Evolutionary conservation across 2,888 invertebrate species (phyloP), one percentile per base, ranked within the genome.

Genomic region (Melikaiella ostensackeni): DNA sequence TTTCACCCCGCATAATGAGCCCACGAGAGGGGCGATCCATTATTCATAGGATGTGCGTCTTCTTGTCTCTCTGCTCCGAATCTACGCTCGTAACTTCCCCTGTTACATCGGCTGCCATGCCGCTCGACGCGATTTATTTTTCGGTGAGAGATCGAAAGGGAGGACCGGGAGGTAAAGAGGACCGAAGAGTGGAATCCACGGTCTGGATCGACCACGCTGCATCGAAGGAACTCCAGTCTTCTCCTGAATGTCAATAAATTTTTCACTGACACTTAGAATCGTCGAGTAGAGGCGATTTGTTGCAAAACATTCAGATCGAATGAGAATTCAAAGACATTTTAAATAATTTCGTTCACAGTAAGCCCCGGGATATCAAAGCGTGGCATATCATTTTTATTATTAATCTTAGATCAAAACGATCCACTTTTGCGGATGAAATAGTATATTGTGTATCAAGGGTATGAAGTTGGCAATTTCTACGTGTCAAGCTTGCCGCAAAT

Each of bases 1-100:
- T 84, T 84, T 86, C 84, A 88, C 88, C 89, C 86, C 85, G 89
- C 84, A 88, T 89, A 89, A 89, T 89, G 88, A 89, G 87, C 85
- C 84, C 80, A 83, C 75, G 59, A 75, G 75, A 78, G 77, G 78
- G 73, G 78, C 81, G 82, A 88, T 89, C 88, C 88, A 89, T 89
- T 89, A 89, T 89, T 89, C 89, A 89, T 89, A 86, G 86, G 84
- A 85, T 87, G 80, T 81, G 86, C 85, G 86, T 86, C 86, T 86
- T 86, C 86, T 86, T 87, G 88, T 87, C 86, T 85, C 82, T 85
- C 86, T 84, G 85, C 86, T 88, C 86, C 87, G 85, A 86, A 86
- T 88, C 86, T 86, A 83, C 80, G 82, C 84, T 85, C 86, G 85
- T 86, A 86, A 86, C 81, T 87, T 85, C 81, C 50, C 81, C 83